Evolutionary conservation across 2,888 invertebrate species (phyloP).

Genomic region (Ormyrus thymus): DNA sequence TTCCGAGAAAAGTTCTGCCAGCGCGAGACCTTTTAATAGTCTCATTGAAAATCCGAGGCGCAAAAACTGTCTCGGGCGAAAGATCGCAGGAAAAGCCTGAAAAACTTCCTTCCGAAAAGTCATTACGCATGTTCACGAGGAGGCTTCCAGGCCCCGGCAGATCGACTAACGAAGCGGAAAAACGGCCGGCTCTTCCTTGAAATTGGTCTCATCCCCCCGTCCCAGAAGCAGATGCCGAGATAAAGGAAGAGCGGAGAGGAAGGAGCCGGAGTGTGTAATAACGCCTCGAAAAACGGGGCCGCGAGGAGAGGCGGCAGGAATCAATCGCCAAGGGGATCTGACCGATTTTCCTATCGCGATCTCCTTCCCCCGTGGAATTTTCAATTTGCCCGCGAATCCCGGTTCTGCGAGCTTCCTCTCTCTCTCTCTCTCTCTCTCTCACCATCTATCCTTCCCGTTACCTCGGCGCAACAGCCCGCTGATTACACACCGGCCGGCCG

Average conservation of each 20-base stretch:
- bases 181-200: too few species aligned
- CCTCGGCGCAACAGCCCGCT: constrained; percentile 19
- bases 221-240: not conserved
- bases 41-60: too few species aligned
- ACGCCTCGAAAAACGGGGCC: constrained; percentile 15
- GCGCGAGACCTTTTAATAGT: too few species aligned
- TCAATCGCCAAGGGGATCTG: constrained; percentile 30
- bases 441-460: constrained; percentile 38
- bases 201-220: too few species aligned
- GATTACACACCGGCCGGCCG: constrained; percentile 23
- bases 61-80: too few species aligned
- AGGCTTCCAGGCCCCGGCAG: too few species aligned
- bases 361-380: constrained; percentile 27
- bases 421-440: not conserved
- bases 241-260: not conserved
- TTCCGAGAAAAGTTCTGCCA: too few species aligned
- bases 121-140: too few species aligned
- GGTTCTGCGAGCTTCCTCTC: not conserved
- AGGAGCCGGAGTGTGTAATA: not conserved
- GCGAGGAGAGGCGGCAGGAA: not conserved
- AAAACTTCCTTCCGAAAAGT: too few species aligned
- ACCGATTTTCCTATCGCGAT: constrained; percentile 37
- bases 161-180: too few species aligned
- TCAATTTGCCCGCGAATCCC: constrained; percentile 31
- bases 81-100: too few species aligned